Percentiles rank a stretch among this genome's conserved stretches.
Evolutionary conservation across 2,888 invertebrate genomes (phyloP).

Genomic region (Hedychridium roseum): DNA sequence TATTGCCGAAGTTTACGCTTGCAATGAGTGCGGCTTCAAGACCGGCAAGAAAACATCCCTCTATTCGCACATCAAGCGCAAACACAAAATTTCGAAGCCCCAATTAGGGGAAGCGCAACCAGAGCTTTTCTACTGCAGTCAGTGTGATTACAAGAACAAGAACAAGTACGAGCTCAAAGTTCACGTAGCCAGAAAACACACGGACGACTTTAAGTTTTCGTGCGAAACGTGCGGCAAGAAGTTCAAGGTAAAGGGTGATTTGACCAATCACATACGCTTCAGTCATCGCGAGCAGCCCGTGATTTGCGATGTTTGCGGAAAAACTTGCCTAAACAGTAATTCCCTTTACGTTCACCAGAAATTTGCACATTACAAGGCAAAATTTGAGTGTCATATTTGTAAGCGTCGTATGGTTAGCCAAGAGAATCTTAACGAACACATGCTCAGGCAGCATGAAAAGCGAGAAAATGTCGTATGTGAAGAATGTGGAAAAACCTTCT

Average conservation of each 20-base stretch:
- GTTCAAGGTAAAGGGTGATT: constrained; percentile 54
- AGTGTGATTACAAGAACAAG: constrained; percentile 47
- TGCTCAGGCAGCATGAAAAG: constrained; percentile 57
- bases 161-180: constrained; percentile 53
- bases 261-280: constrained; percentile 53
- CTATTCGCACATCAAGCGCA: constrained; percentile 55
- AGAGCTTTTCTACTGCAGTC: constrained; percentile 33
- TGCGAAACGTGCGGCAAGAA: constrained; percentile 52
- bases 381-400: constrained; percentile 58
- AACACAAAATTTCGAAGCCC: constrained; percentile 41
- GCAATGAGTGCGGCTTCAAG: constrained; percentile 56
- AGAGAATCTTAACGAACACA: constrained; percentile 62
- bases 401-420: constrained; percentile 62
- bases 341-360: constrained; percentile 58
- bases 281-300: constrained; percentile 52
- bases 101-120: constrained; percentile 22
- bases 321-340: constrained; percentile 56
- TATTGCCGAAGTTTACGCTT: constrained; percentile 37
- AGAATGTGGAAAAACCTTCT: constrained; percentile 59
- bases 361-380: constrained; percentile 59
- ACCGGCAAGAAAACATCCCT: constrained; percentile 51
- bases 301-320: constrained; percentile 57
- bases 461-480: constrained; percentile 61
- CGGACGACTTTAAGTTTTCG: constrained; percentile 48
- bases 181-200: constrained; percentile 50